Conservation (phyloP, 1,140 invertebrate species). For the Olivierus martensii region DNA sequence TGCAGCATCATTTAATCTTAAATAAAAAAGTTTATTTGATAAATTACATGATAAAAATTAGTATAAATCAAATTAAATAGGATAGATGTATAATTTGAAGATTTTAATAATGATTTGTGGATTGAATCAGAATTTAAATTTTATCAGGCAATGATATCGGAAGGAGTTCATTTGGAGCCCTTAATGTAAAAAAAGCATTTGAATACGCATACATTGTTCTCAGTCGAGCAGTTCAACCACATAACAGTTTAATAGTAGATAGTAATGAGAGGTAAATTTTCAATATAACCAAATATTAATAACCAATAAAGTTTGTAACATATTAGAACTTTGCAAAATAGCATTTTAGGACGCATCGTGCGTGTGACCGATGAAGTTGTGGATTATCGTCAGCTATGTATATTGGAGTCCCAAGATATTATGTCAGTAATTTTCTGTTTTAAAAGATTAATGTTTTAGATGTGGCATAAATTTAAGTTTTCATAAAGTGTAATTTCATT, state of each 20-base stretch:
- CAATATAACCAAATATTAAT: not conserved
- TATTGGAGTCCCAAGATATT: no score
- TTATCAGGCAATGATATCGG: slow-evolving; percentile 68
- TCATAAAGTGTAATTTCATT: not conserved
- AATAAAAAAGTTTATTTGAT: no score
- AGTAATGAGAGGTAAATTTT: slow-evolving; percentile 7
- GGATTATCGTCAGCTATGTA: slow-evolving; percentile 47
- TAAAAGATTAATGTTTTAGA: no score
- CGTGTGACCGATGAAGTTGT: slow-evolving; percentile 87
- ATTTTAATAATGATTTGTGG: no score
- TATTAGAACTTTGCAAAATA: slow-evolving; percentile 14
- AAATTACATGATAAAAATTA: no score
- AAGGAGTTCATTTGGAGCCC: slow-evolving; percentile 81
- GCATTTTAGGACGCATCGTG: slow-evolving; percentile 74
- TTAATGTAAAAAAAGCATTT: slow-evolving; percentile 85
- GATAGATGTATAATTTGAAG: no score
- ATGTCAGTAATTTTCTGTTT: no score
- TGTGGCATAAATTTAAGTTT: not conserved
- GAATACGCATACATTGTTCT: slow-evolving; percentile 84
- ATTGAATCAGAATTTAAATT: no score
- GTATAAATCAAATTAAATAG: no score
- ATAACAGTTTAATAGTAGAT: slow-evolving; percentile 4
- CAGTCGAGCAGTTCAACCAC: slow-evolving; percentile 50
- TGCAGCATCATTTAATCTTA: no score
- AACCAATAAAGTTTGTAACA: not conserved